Evolutionary conservation across 2,888 invertebrate species (phyloP).

Genomic region (Epsilonema sp.): DNA sequence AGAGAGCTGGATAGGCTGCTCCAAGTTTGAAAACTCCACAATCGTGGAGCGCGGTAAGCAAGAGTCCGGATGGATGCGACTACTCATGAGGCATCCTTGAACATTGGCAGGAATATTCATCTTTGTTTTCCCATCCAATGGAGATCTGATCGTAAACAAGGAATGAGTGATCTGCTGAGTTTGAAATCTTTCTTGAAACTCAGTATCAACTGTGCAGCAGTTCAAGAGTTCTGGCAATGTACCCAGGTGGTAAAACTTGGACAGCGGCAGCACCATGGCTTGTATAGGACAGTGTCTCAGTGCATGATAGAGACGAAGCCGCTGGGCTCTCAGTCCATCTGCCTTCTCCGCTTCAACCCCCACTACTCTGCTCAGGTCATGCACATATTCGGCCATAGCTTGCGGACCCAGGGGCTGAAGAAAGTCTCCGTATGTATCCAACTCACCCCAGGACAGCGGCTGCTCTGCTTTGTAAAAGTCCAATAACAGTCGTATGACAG

Average conservation of each 20-base stretch:
- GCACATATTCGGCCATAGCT: neutral
- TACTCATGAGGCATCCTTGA: neutral
- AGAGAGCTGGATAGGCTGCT: neutral
- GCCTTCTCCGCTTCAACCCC: neutral
- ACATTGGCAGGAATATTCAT: too few species aligned
- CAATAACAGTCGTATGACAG: constrained; percentile 26
- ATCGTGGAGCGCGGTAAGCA: neutral
- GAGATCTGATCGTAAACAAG: neutral
- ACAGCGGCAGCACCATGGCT: constrained; percentile 24
- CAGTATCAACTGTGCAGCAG: neutral
- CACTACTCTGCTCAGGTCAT: neutral
- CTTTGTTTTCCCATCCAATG: too few species aligned
- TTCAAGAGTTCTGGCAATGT: constrained; percentile 23
- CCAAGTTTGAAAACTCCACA: neutral
- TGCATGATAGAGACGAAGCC: neutral
- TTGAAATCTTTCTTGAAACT: too few species aligned
- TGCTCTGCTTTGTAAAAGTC: constrained; percentile 1
- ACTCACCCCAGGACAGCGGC: neutral
- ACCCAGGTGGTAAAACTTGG: constrained; percentile 35
- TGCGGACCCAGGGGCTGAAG: neutral
- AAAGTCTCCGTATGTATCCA: neutral
- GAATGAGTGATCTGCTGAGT: too few species aligned
- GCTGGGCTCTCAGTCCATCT: neutral
- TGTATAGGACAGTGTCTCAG: constrained; percentile 15
- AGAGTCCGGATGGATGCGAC: neutral